phyloP scores from a whole-genome alignment of 2,113 vertebrate species.

The Campylorhamphus procurvoides region DNA sequence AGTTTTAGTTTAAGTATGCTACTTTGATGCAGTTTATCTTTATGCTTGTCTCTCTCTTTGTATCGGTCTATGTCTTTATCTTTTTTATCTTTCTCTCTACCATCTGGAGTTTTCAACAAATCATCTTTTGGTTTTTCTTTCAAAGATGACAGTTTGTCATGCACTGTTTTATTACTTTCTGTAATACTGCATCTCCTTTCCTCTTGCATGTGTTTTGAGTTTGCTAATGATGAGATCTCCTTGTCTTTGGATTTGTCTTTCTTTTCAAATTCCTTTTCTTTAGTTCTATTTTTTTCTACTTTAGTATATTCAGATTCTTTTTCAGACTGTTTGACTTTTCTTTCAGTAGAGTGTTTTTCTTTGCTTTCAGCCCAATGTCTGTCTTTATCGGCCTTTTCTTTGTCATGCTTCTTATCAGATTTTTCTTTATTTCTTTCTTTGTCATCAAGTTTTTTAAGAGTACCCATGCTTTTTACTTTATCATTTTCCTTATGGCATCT shows the following conservation, averaged over 20 bases:
- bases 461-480: constrained; percentile 79
- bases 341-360: constrained; percentile 85
- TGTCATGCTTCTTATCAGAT: constrained; percentile 87
- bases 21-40: constrained; percentile 84
- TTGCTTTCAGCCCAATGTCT: constrained; percentile 80
- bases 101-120: constrained; percentile 82
- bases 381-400: constrained; percentile 87
- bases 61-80: constrained; percentile 91
- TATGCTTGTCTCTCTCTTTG: constrained; percentile 89
- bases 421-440: constrained; percentile 91
- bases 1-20: constrained; percentile 78
- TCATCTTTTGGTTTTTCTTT: constrained; percentile 93
- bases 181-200: constrained; percentile 81
- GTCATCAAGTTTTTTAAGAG: constrained; percentile 87
- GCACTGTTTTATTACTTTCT: constrained; percentile 78
- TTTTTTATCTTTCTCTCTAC: constrained; percentile 89
- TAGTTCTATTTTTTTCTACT: constrained; percentile 83
- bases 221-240: constrained; percentile 69
- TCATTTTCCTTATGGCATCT: constrained; percentile 90
- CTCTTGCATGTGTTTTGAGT: constrained; percentile 82
- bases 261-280: constrained; percentile 87
- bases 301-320: constrained; percentile 84
- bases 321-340: constrained; percentile 85
- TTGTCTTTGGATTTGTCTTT: constrained; percentile 86
- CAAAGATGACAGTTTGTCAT: constrained; percentile 76